These are phyloP conservation scores for Ictalurus furcatus DNA, from an alignment of 2,113 vertebrate species.

Conservation along the genomic window DNA sequence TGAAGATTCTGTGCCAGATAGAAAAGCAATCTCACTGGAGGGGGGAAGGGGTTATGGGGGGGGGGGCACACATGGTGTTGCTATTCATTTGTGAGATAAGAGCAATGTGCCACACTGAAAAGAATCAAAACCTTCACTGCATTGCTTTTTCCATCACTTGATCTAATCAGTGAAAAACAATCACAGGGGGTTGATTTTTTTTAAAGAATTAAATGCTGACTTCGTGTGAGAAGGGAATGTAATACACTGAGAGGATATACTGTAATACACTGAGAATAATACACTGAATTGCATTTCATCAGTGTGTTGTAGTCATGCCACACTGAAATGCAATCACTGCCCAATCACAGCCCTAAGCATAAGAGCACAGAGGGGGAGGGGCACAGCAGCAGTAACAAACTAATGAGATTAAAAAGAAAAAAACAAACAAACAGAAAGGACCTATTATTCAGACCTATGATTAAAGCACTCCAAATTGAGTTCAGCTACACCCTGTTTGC, in stretches of 20 bases:
- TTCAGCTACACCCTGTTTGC: background rate
- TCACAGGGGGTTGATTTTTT: background rate
- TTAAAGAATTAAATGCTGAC: background rate
- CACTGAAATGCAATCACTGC: background rate
- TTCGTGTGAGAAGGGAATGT: background rate
- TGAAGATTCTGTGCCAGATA: background rate
- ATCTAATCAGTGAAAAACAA: background rate
- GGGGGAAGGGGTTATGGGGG: background rate
- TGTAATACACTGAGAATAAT: background rate
- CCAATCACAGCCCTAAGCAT: background rate
- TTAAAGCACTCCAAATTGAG: background rate
- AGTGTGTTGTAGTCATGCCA: background rate
- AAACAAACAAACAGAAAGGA: background rate
- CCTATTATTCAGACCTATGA: background rate
- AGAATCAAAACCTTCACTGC: background rate
- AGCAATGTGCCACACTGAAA: background rate
- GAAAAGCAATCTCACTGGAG: background rate
- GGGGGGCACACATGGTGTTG: background rate
- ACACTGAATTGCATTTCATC: background rate
- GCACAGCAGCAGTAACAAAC: background rate
- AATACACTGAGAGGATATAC: background rate
- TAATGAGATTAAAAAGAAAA: background rate
- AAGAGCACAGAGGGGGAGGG: background rate
- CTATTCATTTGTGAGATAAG: background rate
- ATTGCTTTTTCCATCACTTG: background rate